These are phyloP conservation scores for Drosophila rubida DNA, from an alignment of 2,888 invertebrate genomes.

Conservation along the genomic window DNA sequence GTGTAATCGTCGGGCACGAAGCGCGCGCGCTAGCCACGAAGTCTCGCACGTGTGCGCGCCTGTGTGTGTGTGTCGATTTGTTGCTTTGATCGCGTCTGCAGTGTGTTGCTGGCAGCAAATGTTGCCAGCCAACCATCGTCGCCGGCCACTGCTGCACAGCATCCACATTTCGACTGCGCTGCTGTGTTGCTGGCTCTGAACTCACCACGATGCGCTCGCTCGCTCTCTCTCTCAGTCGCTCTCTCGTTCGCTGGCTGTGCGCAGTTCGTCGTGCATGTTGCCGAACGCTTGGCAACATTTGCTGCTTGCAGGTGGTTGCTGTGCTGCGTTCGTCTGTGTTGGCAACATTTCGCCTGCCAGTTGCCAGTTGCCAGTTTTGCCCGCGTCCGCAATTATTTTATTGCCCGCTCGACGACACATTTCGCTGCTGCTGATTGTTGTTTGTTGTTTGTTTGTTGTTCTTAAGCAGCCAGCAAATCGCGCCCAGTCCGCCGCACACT, in stretches of 20 bases:
- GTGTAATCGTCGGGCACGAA: constrained; percentile 57
- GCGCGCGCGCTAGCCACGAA: constrained; percentile 57
- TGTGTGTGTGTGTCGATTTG: constrained; percentile 12
- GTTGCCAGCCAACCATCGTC: constrained; percentile 31
- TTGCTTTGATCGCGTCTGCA: constrained; percentile 51
- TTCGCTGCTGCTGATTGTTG: constrained; percentile 25
- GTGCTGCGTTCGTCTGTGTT: constrained; percentile 19
- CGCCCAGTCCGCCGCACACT: constrained; percentile 26
- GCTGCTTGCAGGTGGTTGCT: constrained; percentile 49
- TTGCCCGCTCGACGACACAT: constrained; percentile 51
- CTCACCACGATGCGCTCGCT: constrained; percentile 47
- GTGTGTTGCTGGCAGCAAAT: constrained; percentile 48
- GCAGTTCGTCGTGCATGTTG: constrained; percentile 32
- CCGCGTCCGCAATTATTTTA: constrained; percentile 41
- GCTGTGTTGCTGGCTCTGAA: constrained; percentile 11
- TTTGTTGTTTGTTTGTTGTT: constrained; percentile 46
- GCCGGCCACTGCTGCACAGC: constrained; percentile 39
- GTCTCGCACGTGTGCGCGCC: constrained; percentile 24
- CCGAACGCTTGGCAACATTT: constrained; percentile 49
- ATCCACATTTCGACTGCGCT: constrained; percentile 42
- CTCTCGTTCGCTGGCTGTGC: constrained; percentile 26
- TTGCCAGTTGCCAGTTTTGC: constrained; percentile 12
- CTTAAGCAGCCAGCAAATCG: constrained; percentile 24
- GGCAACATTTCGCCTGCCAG: too few species aligned
- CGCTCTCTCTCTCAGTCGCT: constrained; percentile 2